phyloP scores from a whole-genome alignment of 64 coral and sea anemone genomes.

The Pocillopora damicornis region DNA sequence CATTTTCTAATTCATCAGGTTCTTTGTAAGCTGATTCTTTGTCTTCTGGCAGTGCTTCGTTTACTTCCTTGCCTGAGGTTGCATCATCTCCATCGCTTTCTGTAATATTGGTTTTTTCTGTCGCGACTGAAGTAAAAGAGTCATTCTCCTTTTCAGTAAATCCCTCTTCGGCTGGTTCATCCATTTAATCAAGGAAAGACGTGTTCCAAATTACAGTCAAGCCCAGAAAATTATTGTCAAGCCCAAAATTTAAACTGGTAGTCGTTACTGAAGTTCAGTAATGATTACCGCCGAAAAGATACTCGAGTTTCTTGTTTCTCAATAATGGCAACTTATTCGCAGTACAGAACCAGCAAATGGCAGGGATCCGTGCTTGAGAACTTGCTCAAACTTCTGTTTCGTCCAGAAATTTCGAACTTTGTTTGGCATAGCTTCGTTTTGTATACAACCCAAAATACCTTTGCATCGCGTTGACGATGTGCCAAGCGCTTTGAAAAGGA shows the following conservation, averaged over 20 bases:
- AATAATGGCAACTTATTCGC: not conserved
- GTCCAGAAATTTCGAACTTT: not conserved
- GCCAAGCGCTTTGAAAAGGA: conserved; percentile 2
- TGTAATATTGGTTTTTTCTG: not conserved
- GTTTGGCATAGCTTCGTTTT: not conserved
- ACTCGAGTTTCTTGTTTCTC: not conserved
- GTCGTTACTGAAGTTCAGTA: too few species aligned
- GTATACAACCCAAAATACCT: too few species aligned
- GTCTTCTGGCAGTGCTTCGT: not conserved
- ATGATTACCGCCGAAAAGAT: not conserved
- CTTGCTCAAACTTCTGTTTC: not conserved
- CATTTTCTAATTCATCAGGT: not conserved
- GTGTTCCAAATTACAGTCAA: not conserved
- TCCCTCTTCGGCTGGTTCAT: not conserved
- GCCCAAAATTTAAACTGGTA: not conserved
- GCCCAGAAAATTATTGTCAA: not conserved
- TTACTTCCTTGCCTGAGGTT: not conserved
- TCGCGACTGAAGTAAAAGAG: not conserved
- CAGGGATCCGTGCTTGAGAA: not conserved
- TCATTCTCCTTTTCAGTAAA: not conserved
- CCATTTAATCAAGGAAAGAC: not conserved
- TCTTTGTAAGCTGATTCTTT: not conserved
- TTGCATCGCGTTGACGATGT: not conserved
- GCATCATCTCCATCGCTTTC: not conserved
- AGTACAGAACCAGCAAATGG: not conserved